phyloP scores from a whole-genome alignment of 2,797 vertebrate genomes.

The Xiphorhynchus erythropygius region DNA sequence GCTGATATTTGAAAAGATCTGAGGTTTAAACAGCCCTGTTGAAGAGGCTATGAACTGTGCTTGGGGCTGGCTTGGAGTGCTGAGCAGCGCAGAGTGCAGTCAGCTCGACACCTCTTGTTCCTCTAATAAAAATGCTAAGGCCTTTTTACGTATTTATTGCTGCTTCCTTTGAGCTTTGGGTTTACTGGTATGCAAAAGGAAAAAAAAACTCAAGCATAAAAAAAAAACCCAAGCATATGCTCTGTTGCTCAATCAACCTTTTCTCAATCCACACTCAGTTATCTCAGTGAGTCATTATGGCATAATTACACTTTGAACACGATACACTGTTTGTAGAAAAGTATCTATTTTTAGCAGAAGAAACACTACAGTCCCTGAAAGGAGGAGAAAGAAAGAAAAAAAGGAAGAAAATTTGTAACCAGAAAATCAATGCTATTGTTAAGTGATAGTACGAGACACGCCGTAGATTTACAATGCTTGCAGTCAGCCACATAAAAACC shows the following conservation, averaged over 20 bases:
- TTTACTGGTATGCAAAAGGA: slow-evolving; percentile 1
- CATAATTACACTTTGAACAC: slow-evolving; percentile 59
- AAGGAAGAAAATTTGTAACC: slow-evolving; percentile 20
- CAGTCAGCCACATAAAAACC: slow-evolving; percentile 39
- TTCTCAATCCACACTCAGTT: slow-evolving; percentile 29
- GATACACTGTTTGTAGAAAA: slow-evolving; percentile 64
- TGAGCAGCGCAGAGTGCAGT: not conserved
- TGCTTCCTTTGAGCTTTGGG: slow-evolving; percentile 13
- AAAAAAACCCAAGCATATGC: not conserved
- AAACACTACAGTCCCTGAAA: slow-evolving; percentile 31
- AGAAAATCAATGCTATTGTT: slow-evolving; percentile 66
- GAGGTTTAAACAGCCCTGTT: not conserved
- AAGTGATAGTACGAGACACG: slow-evolving; percentile 63
- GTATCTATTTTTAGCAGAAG: slow-evolving; percentile 62
- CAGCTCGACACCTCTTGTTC: not conserved
- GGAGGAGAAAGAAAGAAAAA: not conserved
- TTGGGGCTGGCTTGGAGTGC: not conserved
- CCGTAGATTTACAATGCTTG: slow-evolving; percentile 43
- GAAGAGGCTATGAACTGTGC: not conserved
- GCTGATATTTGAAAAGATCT: not conserved
- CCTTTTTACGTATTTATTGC: not conserved
- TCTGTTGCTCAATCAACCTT: slow-evolving; percentile 41
- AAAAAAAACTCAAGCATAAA: not conserved
- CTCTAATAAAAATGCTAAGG: not conserved
- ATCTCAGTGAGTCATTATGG: slow-evolving; percentile 58